Base-by-base conservation (phyloP, 2,113 vertebrate species). In the Egretta garzetta region DNA sequence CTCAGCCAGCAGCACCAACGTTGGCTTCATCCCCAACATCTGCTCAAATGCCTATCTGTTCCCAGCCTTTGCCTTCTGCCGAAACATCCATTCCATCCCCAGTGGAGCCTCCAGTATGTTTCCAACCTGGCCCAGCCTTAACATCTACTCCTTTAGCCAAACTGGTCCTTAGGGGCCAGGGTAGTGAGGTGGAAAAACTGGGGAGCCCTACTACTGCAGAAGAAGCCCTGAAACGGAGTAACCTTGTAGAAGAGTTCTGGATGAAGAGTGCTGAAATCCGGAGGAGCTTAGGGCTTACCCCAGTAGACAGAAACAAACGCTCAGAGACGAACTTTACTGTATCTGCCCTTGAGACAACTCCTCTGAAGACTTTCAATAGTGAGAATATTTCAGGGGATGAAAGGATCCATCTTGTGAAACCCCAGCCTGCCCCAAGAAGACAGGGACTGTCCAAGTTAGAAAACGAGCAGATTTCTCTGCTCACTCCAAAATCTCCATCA, bases 161-260 rank as follows among this genome's bases (percentile, higher is more conserved):
- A 68, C 73, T 98, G 12, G 88, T 96, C 24, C 58, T 94, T 15
- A 98, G 98, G 81, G 96, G 53, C 52, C 96, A 87, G 73, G 84
- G 89, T 8, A 70, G 91, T 1, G 93, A 98, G 58, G 67, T 93
- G 28, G 97, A 98, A 27, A 97, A 93, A 56, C 76, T 98, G 10
- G 80, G 87, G 6, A 98, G 98, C 82, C 96, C 98, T 11, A 97
- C 94, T 1, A 95, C 84, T 4, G 97, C 98, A 70, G 99, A 99
- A 10, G 99, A 98, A 26, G 94, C 97, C 6, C 93, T 98, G 32
- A 99, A 98, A 84, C 98, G 99, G 82, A 98, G 98, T 0, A 99
- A 99, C 72, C 98, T 99, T 9, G 99, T 99, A 17, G 99, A 99
- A 32, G 99, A 99, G 85, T 99, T 99, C 93, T 99, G 99, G 99